phyloP scores from a whole-genome alignment of 2,113 vertebrate genomes.

The Muscicapa adusta region DNA sequence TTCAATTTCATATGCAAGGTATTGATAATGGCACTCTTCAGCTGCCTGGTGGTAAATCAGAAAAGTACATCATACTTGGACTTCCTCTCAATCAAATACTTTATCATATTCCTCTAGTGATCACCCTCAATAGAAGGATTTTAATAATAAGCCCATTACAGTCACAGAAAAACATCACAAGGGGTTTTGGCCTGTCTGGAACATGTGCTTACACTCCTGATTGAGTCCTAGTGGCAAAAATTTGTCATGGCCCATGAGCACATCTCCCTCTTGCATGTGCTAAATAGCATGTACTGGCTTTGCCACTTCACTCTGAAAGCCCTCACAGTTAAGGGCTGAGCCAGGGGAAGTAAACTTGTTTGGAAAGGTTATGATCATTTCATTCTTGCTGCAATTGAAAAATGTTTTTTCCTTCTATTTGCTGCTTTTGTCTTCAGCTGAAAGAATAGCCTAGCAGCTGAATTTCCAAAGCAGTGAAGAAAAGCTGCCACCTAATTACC shows the following conservation, averaged over 20 bases:
- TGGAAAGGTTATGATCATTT: not conserved
- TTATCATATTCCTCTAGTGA: not conserved
- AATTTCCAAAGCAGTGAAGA: not conserved
- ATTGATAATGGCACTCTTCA: not conserved
- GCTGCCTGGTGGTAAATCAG: not conserved
- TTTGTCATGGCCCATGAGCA: not conserved
- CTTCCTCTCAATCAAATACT: not conserved
- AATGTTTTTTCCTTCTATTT: not conserved
- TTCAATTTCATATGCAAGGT: not conserved
- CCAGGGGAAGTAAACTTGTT: not conserved
- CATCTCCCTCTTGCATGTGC: not conserved
- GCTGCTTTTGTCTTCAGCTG: not conserved
- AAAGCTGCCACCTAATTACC: not conserved
- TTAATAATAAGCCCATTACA: not conserved
- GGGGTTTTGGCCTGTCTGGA: not conserved
- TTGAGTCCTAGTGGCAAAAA: not conserved
- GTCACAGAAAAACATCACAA: not conserved
- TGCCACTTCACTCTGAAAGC: not conserved
- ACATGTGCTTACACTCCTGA: not conserved
- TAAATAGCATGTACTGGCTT: not conserved
- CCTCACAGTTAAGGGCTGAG: not conserved
- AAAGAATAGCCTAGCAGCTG: not conserved
- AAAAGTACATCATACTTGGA: not conserved
- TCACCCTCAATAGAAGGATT: not conserved
- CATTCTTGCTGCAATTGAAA: not conserved